Conservation (phyloP, 2,888 invertebrate genomes). For the Malthinus flaveolus region DNA sequence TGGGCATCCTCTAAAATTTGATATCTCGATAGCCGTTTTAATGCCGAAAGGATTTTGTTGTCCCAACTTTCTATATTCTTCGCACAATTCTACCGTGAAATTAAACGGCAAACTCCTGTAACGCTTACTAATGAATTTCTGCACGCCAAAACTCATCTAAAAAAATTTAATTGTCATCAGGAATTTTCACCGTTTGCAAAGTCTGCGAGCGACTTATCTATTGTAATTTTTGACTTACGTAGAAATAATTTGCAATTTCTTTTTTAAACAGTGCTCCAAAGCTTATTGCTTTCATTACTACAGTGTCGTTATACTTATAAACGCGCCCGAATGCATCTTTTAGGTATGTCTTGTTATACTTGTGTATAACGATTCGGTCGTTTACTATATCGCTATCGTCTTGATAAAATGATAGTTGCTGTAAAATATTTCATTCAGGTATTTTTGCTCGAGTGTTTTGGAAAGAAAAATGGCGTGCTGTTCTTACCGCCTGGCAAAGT, state of each 20-base stretch:
- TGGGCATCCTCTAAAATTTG: constrained; percentile 15
- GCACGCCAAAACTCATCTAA: too few species aligned
- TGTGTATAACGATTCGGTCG: neutral
- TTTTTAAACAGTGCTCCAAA: neutral
- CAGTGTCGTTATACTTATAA: neutral
- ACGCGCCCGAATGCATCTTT: neutral
- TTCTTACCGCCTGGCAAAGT: too few species aligned
- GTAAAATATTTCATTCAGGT: neutral
- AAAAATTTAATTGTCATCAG: too few species aligned
- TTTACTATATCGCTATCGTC: neutral
- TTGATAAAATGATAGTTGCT: constrained; percentile 8
- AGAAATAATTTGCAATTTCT: too few species aligned
- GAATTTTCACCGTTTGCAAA: too few species aligned
- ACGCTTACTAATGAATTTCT: too few species aligned
- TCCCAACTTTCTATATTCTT: neutral
- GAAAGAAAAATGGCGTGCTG: too few species aligned
- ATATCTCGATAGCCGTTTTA: neutral
- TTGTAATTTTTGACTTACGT: too few species aligned
- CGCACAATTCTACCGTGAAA: neutral
- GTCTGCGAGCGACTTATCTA: too few species aligned
- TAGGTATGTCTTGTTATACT: neutral
- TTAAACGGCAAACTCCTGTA: neutral
- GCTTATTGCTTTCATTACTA: neutral
- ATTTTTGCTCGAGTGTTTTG: too few species aligned
- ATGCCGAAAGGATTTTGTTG: neutral